Percentiles rank a stretch among this genome's conserved stretches.
Evolutionary conservation across 2,797 vertebrate genomes (phyloP).

Genomic region (Cuniculus paca): DNA sequence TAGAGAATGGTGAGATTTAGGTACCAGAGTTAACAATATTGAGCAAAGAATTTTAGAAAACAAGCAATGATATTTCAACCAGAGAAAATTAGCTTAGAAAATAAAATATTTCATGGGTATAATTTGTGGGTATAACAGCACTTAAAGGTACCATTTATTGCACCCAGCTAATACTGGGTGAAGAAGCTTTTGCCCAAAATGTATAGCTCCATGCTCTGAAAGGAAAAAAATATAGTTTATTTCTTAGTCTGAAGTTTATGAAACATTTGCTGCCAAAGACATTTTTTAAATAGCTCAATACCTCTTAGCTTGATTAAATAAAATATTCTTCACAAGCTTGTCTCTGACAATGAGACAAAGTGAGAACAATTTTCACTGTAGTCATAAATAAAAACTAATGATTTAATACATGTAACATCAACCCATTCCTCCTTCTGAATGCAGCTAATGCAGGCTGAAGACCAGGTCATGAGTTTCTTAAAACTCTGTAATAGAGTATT

Average conservation of each 20-base stretch:
- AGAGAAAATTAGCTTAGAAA: slow-evolving; percentile 41
- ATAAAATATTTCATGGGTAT: slow-evolving; percentile 20
- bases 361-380: not conserved
- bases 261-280: slow-evolving; percentile 33
- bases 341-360: slow-evolving; percentile 47
- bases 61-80: not conserved
- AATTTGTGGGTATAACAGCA: not conserved
- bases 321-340: slow-evolving; percentile 48
- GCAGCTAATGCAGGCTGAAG: not conserved
- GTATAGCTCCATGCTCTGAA: not conserved
- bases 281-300: slow-evolving; percentile 57
- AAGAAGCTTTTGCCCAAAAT: not conserved
- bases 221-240: not conserved
- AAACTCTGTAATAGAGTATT: not conserved
- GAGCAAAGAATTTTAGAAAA: slow-evolving; percentile 47
- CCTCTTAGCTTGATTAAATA: slow-evolving; percentile 60
- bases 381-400: slow-evolving; percentile 60
- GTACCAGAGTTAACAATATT: not conserved
- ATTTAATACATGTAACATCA: not conserved
- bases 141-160: not conserved
- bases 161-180: not conserved
- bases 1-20: not conserved
- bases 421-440: not conserved
- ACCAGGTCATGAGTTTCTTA: not conserved
- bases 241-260: slow-evolving; percentile 36